Evolutionary conservation across 2,888 invertebrate species (phyloP).

Genomic region (Pandemis corylana): DNA sequence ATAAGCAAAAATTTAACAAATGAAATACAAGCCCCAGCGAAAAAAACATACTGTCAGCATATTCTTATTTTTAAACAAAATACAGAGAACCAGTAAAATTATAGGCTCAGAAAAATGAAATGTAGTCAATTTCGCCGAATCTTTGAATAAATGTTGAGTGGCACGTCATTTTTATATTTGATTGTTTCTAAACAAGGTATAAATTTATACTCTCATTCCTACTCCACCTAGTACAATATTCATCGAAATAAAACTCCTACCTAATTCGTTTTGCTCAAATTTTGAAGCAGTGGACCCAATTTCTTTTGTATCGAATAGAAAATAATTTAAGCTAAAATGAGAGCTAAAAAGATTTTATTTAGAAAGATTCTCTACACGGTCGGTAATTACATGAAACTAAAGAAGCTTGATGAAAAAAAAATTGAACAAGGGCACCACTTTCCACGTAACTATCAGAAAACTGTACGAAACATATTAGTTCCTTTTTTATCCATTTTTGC

Average conservation of each 20-base stretch:
- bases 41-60: too few species aligned
- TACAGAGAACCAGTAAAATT: too few species aligned
- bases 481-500: too few species aligned
- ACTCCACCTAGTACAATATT: constrained; percentile 38
- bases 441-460: too few species aligned
- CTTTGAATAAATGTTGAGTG: background rate
- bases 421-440: too few species aligned
- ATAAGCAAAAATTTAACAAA: too few species aligned
- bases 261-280: constrained; percentile 76
- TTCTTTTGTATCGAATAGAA: constrained; percentile 48
- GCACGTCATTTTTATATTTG: background rate
- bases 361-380: background rate
- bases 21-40: too few species aligned
- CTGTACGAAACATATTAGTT: too few species aligned
- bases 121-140: background rate
- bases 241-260: constrained; percentile 53
- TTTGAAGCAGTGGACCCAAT: constrained; percentile 76
- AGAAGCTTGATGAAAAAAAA: too few species aligned
- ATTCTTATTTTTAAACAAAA: too few species aligned
- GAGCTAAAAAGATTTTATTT: background rate
- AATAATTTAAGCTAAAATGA: constrained; percentile 26
- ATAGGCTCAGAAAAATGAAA: too few species aligned
- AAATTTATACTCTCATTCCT: constrained; percentile 5
- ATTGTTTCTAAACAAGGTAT: constrained; percentile 14
- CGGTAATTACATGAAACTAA: too few species aligned